Evolutionary conservation across 2,113 vertebrate species (phyloP), one percentile per base, ranked within the genome.

Genomic region (Entomyzon cyanotis): DNA sequence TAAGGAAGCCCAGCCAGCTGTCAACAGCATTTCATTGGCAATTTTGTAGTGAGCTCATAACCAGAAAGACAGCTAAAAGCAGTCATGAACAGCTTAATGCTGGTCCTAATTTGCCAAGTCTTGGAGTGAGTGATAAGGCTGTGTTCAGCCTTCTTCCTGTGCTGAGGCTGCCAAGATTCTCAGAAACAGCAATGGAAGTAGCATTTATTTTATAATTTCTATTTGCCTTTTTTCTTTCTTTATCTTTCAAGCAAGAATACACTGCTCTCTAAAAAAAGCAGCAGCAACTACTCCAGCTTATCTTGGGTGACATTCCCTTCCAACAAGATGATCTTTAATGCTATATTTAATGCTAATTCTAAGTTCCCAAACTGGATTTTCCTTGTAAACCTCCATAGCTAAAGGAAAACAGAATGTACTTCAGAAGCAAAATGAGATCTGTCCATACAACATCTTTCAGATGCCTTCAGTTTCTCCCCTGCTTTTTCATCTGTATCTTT

Each of bases 31-130:
- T 89, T 94, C 60, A 75, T 8, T 68, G 58, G 55, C 89, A 95
- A 93, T 87, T 81, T 63, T 82, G 58, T 67, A 87, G 84, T 46
- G 73, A 95, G 91, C 41, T 92, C 49, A 44, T 64, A 92, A 94
- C 65, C 46, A 79, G 88, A 93, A 84, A 69, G 70, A 75, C 21
- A 69, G 74, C 69, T 91, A 94, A 91, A 94, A 95, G 37, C 69
- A 95, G 89, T 76, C 87, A 81, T 89, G 83, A 94, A 94, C 74
- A 92, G 84, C 47, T 93, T 95, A 90, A 94, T 90, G 60, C 44
- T 92, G 68, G 47, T 85, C 74, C 37, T 94, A 84, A 91, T 95
- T 97, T 95, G 77, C 89, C 91, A 95, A 73, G 77, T 60, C 89
- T 92, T 93, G 81, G 74, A 89, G 70, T 49, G 87, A 95, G 49